phyloP scores from a whole-genome alignment of 2,113 vertebrate genomes.

The Calypte anna region DNA sequence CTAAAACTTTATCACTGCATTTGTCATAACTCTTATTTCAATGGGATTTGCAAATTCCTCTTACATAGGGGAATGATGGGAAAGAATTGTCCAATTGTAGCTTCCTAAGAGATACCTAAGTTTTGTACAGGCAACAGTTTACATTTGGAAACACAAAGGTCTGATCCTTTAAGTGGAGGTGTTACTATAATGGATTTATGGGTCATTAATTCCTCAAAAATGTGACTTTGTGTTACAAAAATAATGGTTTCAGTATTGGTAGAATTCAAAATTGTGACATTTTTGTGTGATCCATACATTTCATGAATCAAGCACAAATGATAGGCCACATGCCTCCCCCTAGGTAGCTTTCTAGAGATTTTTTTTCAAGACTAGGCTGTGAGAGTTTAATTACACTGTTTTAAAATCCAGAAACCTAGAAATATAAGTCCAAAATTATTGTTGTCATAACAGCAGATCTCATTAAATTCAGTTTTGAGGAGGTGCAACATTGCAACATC shows the following conservation, averaged over 20 bases:
- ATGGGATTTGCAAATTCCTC: background rate
- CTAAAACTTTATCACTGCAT: background rate
- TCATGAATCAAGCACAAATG: background rate
- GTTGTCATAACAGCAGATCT: background rate
- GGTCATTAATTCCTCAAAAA: background rate
- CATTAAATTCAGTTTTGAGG: background rate
- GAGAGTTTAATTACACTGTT: slow-evolving; percentile 13
- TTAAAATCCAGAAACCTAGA: slow-evolving; percentile 1
- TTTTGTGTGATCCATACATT: background rate
- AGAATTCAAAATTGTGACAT: background rate
- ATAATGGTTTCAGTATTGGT: background rate
- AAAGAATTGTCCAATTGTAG: background rate
- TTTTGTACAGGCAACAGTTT: background rate
- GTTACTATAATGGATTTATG: background rate
- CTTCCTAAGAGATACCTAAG: background rate
- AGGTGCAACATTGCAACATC: background rate
- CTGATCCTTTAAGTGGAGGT: background rate
- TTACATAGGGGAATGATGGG: background rate
- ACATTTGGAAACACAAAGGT: background rate
- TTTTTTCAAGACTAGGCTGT: slow-evolving; percentile 6
- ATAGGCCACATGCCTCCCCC: background rate
- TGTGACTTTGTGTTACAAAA: background rate
- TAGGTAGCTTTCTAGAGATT: background rate
- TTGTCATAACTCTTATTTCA: background rate
- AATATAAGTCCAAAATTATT: background rate